Evolutionary conservation across 2,113 vertebrate species (phyloP).

Genomic region (Chaetorhynchus papuensis): DNA sequence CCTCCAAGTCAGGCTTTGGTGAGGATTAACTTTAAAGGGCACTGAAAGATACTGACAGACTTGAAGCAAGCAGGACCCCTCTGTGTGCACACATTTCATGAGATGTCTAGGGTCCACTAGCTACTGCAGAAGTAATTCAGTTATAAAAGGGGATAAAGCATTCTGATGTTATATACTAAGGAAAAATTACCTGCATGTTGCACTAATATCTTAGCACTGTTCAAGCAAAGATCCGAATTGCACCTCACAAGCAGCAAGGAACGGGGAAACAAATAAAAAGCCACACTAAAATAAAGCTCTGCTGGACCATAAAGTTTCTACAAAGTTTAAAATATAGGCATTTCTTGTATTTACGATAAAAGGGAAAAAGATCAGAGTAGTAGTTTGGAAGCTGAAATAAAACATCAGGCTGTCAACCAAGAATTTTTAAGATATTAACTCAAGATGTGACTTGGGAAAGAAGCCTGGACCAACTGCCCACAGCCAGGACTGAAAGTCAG

Average conservation of each 20-base stretch:
- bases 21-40: background rate
- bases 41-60: background rate
- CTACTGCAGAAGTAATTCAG: background rate
- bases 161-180: background rate
- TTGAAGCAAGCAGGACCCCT: background rate
- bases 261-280: background rate
- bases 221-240: background rate
- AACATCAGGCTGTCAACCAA: background rate
- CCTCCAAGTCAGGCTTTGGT: background rate
- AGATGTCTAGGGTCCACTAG: background rate
- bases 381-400: background rate
- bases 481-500: background rate
- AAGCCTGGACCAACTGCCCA: background rate
- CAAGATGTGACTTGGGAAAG: background rate
- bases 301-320: background rate
- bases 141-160: background rate
- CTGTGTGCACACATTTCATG: rapidly evolving
- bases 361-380: background rate
- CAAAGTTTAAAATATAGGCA: background rate
- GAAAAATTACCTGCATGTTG: background rate
- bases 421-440: constrained; percentile 20
- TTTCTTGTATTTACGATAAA: background rate
- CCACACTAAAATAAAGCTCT: background rate
- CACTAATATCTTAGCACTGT: background rate
- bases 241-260: background rate